Evolutionary conservation across 2,888 invertebrate species (phyloP).

Genomic region (Ophion costatus): DNA sequence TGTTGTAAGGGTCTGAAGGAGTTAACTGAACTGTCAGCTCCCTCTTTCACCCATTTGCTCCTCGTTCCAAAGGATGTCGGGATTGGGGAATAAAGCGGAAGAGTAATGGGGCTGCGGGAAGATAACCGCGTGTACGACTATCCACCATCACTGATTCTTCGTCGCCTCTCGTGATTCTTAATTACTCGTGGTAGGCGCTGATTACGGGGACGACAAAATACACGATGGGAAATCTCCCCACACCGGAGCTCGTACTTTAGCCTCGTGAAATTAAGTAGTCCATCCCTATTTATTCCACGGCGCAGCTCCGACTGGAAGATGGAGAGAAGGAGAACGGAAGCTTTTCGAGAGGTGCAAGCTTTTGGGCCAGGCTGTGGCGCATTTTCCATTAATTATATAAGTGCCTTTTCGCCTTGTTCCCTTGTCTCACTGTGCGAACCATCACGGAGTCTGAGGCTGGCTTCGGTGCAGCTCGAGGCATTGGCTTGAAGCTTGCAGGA

Average conservation of each 20-base stretch:
- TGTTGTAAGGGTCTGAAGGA: no score
- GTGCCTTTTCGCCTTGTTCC: slow-evolving; percentile 12
- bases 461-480: slow-evolving; percentile 15
- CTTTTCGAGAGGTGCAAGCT: slow-evolving; percentile 35
- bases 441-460: slow-evolving; percentile 5
- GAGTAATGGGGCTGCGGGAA: slow-evolving; percentile 46
- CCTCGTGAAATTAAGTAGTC: slow-evolving; percentile 58
- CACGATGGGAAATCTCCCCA: slow-evolving; percentile 35
- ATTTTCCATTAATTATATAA: slow-evolving; percentile 50
- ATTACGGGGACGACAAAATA: slow-evolving; percentile 65
- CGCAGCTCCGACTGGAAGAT: not conserved
- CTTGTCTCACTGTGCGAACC: not conserved
- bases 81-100: slow-evolving; percentile 30
- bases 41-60: not conserved
- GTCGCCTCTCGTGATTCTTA: slow-evolving; percentile 50
- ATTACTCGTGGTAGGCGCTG: slow-evolving; percentile 62
- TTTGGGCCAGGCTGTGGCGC: slow-evolving; percentile 28
- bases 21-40: not conserved
- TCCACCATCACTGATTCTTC: slow-evolving; percentile 27
- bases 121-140: slow-evolving; percentile 19
- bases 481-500: slow-evolving; percentile 3
- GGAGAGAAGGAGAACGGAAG: not conserved
- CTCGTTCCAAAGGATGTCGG: slow-evolving; percentile 15
- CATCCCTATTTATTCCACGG: slow-evolving; percentile 33
- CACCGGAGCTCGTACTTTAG: slow-evolving; percentile 34